Conservation (phyloP, 2,888 invertebrate species). For the Carabus problematicus region DNA sequence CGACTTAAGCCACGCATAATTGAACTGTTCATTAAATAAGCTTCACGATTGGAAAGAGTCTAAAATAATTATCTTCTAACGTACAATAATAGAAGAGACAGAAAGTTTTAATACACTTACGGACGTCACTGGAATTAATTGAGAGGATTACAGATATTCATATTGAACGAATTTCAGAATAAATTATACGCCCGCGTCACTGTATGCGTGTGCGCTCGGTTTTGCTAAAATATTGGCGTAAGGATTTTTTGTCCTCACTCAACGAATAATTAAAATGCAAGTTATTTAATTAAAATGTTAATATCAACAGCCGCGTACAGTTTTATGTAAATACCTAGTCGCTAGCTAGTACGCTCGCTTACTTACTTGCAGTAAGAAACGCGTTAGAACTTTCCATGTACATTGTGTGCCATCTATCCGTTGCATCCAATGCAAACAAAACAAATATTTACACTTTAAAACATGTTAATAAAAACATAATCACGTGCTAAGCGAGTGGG, state of each 20-base stretch:
- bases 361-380: too few relatives aligned
- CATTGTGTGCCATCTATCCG: not conserved
- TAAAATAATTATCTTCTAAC: slow-evolving; percentile 34
- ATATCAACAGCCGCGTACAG: slow-evolving; percentile 23
- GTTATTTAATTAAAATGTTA: slow-evolving; percentile 41
- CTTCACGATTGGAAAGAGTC: slow-evolving; percentile 34
- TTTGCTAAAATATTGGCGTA: slow-evolving; percentile 12
- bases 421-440: too few relatives aligned
- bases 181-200: slow-evolving; percentile 19
- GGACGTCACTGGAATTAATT: slow-evolving; percentile 22
- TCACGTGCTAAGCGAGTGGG: too few relatives aligned
- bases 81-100: slow-evolving; percentile 30
- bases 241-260: slow-evolving; percentile 25
- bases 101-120: slow-evolving; percentile 37
- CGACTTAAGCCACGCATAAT: slow-evolving; percentile 34
- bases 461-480: too few relatives aligned
- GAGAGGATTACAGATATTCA: slow-evolving; percentile 37
- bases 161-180: slow-evolving; percentile 34
- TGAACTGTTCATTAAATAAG: slow-evolving; percentile 38
- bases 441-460: too few relatives aligned
- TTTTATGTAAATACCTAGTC: slow-evolving; percentile 25
- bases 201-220: too few relatives aligned
- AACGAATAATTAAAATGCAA: slow-evolving; percentile 32
- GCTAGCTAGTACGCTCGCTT: too few relatives aligned
- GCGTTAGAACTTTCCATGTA: not conserved